phyloP scores from a whole-genome alignment of 2,797 vertebrate species.

The Setipinna tenuifilis region DNA sequence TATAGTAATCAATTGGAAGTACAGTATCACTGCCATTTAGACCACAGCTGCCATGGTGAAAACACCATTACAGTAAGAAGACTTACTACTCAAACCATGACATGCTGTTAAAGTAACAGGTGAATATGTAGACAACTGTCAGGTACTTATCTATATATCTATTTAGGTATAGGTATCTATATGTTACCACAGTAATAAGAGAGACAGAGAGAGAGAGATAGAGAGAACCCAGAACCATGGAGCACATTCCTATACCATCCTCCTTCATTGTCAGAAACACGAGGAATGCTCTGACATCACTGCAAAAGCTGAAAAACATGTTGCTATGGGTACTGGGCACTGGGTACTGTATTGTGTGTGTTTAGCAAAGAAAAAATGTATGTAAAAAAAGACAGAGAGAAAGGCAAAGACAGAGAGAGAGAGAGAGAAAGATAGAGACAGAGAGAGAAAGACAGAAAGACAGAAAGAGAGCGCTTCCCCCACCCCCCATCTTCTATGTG shows the following conservation, averaged over 20 bases:
- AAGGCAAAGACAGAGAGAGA: background rate
- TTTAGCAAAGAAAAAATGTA: background rate
- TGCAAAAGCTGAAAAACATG: too few species aligned
- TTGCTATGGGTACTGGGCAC: too few species aligned
- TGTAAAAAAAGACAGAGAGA: background rate
- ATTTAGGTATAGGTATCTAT: too few species aligned
- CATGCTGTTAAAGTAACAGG: too few species aligned
- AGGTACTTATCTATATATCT: too few species aligned
- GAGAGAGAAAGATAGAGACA: background rate
- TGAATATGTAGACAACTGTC: too few species aligned
- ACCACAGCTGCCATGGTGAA: background rate
- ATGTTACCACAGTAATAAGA: background rate
- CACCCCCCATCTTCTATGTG: slow-evolving; percentile 45
- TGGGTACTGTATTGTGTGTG: too few species aligned
- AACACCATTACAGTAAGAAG: background rate
- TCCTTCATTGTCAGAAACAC: too few species aligned
- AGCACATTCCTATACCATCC: too few species aligned
- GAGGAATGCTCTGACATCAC: too few species aligned
- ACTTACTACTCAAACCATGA: too few species aligned
- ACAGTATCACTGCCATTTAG: background rate
- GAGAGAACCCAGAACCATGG: too few species aligned
- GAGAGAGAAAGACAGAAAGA: background rate
- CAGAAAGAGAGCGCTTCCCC: background rate
- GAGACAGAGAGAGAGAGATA: background rate
- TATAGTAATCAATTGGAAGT: background rate